Evolutionary conservation across 2,888 invertebrate species (phyloP).

Genomic region (Callimorpha dominula): DNA sequence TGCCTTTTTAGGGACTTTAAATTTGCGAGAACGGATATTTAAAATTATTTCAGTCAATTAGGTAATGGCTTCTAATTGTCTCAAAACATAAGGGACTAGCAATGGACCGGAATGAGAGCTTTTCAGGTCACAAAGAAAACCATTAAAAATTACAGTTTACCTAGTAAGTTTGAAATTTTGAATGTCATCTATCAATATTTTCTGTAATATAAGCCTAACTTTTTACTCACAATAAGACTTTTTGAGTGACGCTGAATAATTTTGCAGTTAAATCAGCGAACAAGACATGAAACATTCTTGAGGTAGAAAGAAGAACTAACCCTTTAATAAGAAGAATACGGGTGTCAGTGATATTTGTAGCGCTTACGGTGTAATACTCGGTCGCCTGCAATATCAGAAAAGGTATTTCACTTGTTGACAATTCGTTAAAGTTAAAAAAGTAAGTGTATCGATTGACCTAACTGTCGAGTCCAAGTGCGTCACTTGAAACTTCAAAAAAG

Average conservation of each 20-base stretch:
- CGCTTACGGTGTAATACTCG: too few species aligned
- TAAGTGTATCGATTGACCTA: too few species aligned
- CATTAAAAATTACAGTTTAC: not conserved
- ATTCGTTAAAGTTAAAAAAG: not conserved
- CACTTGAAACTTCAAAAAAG: too few species aligned
- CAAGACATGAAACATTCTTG: too few species aligned
- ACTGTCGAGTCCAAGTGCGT: too few species aligned
- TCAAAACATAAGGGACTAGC: not conserved
- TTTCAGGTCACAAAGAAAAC: not conserved
- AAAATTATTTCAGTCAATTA: not conserved
- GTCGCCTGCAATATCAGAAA: too few species aligned
- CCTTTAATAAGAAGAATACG: too few species aligned
- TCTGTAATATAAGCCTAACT: too few species aligned
- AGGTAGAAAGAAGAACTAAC: too few species aligned
- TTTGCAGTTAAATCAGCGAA: too few species aligned
- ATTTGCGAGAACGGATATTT: not conserved
- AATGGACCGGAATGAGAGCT: not conserved
- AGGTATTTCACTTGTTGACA: not conserved
- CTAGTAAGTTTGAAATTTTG: not conserved
- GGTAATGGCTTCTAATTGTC: not conserved
- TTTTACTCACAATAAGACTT: not conserved
- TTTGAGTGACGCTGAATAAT: not conserved
- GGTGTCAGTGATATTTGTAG: too few species aligned
- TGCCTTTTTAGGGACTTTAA: not conserved
- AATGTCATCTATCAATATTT: not conserved